Conservation (phyloP, 2,113 vertebrate genomes). For the Neotragus pygmaeus region DNA sequence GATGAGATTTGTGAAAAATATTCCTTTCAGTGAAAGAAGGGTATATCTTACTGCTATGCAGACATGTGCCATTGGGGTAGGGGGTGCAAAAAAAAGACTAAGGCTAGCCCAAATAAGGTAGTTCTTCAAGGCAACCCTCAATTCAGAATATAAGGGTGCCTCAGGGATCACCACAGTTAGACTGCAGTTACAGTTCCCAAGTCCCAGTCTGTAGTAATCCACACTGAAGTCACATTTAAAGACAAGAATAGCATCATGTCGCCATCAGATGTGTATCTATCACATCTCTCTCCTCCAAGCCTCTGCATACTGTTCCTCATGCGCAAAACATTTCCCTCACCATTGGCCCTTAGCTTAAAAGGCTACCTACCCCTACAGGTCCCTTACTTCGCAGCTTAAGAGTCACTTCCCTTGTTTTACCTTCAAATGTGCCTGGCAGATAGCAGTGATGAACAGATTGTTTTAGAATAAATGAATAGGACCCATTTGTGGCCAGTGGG, state of each 20-base stretch:
- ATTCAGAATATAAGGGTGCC: not conserved
- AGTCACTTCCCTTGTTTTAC: not conserved
- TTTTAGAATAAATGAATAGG: not conserved
- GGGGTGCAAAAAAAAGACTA: not conserved
- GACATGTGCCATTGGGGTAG: too few relatives aligned
- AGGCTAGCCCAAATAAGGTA: not conserved
- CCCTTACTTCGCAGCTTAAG: not conserved
- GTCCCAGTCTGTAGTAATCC: not conserved
- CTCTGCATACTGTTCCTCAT: not conserved
- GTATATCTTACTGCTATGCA: not conserved
- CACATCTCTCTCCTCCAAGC: not conserved
- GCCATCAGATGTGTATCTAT: accelerated
- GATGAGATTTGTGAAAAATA: not conserved
- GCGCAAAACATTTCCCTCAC: not conserved
- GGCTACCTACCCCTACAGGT: not conserved
- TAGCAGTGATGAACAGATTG: not conserved
- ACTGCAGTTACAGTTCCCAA: not conserved
- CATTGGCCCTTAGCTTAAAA: too few relatives aligned
- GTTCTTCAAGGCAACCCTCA: not conserved
- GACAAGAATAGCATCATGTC: not conserved
- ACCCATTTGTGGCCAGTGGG: not conserved
- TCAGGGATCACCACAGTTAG: not conserved
- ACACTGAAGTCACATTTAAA: not conserved
- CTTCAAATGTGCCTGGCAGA: too few relatives aligned
- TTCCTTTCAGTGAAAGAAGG: not conserved